Percentiles rank a stretch among this genome's conserved stretches.
Conservation (phyloP, 1,140 invertebrate genomes). For the Drosophila virilis region DNA sequence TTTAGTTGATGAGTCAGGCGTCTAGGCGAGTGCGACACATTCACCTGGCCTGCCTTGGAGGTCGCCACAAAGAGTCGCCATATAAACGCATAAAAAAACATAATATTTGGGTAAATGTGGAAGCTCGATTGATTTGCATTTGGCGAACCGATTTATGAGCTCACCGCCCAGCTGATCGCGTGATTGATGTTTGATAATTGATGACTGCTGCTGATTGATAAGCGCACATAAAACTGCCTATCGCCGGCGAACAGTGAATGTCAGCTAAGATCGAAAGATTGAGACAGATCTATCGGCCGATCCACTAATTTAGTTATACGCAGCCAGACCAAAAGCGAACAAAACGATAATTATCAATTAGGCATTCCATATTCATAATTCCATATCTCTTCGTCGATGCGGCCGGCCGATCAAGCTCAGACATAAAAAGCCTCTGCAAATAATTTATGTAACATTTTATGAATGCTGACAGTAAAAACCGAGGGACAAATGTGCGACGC, state of each 20-base stretch:
- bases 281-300: conserved; percentile 19
- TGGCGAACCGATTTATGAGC: not conserved
- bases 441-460: conserved; percentile 83
- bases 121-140: conserved; percentile 45
- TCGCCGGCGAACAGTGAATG: not conserved
- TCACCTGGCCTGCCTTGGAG: conserved; percentile 54
- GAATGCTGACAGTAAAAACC: conserved; percentile 75
- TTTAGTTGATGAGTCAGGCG: conserved; percentile 54
- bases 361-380: conserved; percentile 75
- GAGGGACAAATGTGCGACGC: conserved; percentile 63
- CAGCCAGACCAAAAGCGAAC: conserved; percentile 48
- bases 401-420: not conserved
- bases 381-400: conserved; percentile 2
- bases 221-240: not conserved
- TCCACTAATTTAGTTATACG: conserved; percentile 47
- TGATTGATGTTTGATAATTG: conserved; percentile 19
- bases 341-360: conserved; percentile 84
- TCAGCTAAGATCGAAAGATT: not conserved
- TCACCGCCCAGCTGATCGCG: conserved; percentile 12
- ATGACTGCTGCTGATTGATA: conserved; percentile 11
- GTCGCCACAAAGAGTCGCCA: conserved; percentile 49
- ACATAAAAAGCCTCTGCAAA: conserved; percentile 23
- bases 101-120: conserved; percentile 57
- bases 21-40: conserved; percentile 43
- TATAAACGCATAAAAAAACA: conserved; percentile 66